Evolutionary conservation across 2,888 invertebrate species (phyloP).

Genomic region (Isoperla grammatica): DNA sequence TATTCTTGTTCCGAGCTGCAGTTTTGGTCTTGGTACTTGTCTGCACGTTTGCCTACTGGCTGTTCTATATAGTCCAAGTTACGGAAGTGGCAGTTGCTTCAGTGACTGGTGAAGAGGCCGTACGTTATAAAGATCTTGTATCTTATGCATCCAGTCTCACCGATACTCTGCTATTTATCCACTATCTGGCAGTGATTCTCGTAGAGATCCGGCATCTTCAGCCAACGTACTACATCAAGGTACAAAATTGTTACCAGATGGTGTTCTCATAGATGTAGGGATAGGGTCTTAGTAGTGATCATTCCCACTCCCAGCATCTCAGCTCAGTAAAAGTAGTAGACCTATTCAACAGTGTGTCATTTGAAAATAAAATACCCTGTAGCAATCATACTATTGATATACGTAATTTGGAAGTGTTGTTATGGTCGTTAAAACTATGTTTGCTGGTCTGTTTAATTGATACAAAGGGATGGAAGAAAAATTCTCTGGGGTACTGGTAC

Average conservation of each 20-base stretch:
- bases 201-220: conserved; percentile 90
- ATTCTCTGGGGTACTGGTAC: too few species aligned
- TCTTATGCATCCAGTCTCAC: conserved; percentile 89
- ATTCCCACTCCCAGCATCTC: too few species aligned
- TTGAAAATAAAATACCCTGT: too few species aligned
- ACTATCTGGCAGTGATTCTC: conserved; percentile 87
- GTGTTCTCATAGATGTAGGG: too few species aligned
- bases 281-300: too few species aligned
- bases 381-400: too few species aligned
- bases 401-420: too few species aligned
- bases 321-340: too few species aligned
- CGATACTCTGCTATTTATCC: conserved; percentile 90
- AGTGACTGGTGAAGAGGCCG: conserved; percentile 67
- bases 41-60: conserved; percentile 94
- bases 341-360: too few species aligned
- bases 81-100: conserved; percentile 75
- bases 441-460: too few species aligned
- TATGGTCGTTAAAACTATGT: too few species aligned
- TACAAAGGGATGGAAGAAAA: too few species aligned
- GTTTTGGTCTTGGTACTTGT: conserved; percentile 84
- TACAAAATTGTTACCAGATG: conserved; percentile 31
- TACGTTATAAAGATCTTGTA: conserved; percentile 81
- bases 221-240: conserved; percentile 81
- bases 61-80: conserved; percentile 93
- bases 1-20: conserved; percentile 84